Evolutionary conservation across 2,888 invertebrate species (phyloP).

Genomic region (Helleia helle): DNA sequence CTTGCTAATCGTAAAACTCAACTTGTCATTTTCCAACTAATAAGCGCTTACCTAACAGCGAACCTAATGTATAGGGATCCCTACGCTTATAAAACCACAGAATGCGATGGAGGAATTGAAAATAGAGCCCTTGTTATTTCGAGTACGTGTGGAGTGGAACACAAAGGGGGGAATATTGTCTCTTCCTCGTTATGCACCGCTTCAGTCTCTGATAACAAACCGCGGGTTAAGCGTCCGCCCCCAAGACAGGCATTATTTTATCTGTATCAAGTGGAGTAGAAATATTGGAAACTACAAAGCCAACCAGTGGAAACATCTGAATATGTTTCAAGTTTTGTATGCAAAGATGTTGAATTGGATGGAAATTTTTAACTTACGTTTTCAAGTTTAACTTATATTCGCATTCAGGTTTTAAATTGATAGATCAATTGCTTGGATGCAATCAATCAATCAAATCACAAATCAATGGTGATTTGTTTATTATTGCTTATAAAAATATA

Average conservation of each 20-base stretch:
- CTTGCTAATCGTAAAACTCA: too few relatives aligned
- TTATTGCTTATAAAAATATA: too few relatives aligned
- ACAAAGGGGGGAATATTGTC: constrained; percentile 60
- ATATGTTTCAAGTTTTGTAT: constrained; percentile 1
- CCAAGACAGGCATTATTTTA: constrained; percentile 32
- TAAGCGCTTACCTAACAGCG: too few relatives aligned
- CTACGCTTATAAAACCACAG: constrained; percentile 12
- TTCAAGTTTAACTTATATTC: background rate
- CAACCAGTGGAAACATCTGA: background rate
- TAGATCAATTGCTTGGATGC: too few relatives aligned
- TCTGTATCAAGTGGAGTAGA: constrained; percentile 20
- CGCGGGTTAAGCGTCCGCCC: constrained; percentile 31
- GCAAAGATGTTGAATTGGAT: constrained; percentile 5
- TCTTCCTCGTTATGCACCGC: constrained; percentile 61
- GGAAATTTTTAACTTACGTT: constrained; percentile 1
- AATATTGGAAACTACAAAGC: constrained; percentile 13
- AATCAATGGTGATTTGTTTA: too few relatives aligned
- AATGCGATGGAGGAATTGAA: constrained; percentile 40
- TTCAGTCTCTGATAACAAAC: constrained; percentile 65
- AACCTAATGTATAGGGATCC: too few relatives aligned
- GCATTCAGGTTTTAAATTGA: too few relatives aligned
- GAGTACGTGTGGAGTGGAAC: constrained; percentile 62
- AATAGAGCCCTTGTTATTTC: constrained; percentile 71
- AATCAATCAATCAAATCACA: too few relatives aligned
- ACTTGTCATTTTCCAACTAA: too few relatives aligned